Evolutionary conservation across 2,797 vertebrate species (phyloP), one percentile per base, ranked within the genome.

Genomic region (Muraenolepis orangiensis): DNA sequence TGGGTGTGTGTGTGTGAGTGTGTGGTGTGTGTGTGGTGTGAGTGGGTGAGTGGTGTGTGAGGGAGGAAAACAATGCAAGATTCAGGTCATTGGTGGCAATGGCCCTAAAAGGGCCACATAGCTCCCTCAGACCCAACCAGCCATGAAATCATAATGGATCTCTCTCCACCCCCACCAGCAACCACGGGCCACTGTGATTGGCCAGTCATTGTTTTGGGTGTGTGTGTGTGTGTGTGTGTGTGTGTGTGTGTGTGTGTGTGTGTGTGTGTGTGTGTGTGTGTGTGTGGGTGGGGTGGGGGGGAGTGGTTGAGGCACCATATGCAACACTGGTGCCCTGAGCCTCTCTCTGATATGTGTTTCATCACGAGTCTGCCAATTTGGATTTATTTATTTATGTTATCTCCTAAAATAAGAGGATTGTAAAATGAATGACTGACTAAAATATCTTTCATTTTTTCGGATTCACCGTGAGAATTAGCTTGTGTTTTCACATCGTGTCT

Each of bases 91-190:
- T 87, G 80, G 84, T 85, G 85, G 88, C 82, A 80, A n/a, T 74
- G 79, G 84, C 77, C 84, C 82, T 88, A 82, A 79, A 80, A 83
- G 85, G 76, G 84, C 81, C 77, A 32, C 20, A 68, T 80, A 78
- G 79, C 85, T 86, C 84, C 74, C 70, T 76, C 82, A 80, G 78
- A 77, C 73, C 75, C 85, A 87, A 79, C 89, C 90, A 90, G 83
- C 86, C 91, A 87, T 93, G 85, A 90, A 91, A 90, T 92, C 82
- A 91, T 83, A 92, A 90, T 91, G 82, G 86, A 89, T 86, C 82
- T 89, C 85, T 89, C 88, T 90, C 83, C 86, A 85, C 78, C 74
- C 51, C 57, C 72, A 29, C 64, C 66, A 69, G n/a, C n/a, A n/a
- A n/a, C 71, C 46, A 42, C 29, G 40, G 74, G 71, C 77, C 72